phyloP scores from a whole-genome alignment of 1,140 invertebrate genomes.

The Drosophila ohnishii region DNA sequence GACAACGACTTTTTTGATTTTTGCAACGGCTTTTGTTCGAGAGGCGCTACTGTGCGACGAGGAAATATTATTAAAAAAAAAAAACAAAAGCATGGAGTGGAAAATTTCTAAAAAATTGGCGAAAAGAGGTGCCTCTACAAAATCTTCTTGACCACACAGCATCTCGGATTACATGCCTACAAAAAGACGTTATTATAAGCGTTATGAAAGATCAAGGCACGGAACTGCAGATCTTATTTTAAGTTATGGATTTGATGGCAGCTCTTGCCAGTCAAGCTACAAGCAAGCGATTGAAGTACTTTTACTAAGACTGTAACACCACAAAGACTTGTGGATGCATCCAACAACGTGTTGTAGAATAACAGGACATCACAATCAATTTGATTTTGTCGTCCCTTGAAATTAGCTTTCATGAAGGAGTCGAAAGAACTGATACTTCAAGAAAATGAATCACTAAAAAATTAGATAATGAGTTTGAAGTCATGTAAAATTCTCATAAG shows the following conservation, averaged over 20 bases:
- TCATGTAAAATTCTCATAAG: no score
- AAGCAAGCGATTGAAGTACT: background rate
- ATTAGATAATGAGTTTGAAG: background rate
- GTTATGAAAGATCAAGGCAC: no score
- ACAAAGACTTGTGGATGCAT: background rate
- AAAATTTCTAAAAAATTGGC: no score
- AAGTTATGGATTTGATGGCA: no score
- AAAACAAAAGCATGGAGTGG: no score
- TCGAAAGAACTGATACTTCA: background rate
- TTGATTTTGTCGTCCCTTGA: background rate
- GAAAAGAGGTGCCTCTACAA: no score
- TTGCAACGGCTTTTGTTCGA: no score
- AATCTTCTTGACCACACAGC: background rate
- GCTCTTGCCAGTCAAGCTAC: no score
- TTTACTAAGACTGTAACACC: background rate
- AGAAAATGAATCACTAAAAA: background rate
- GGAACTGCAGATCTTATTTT: no score
- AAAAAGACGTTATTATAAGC: background rate
- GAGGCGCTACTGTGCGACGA: no score
- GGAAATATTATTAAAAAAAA: no score
- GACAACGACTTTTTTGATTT: no score
- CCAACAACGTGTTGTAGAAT: background rate
- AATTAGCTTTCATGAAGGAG: background rate
- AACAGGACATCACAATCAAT: background rate
- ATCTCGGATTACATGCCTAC: background rate